Base-by-base conservation (phyloP, 2,888 invertebrate species). In the Cantharis flavilabris region DNA sequence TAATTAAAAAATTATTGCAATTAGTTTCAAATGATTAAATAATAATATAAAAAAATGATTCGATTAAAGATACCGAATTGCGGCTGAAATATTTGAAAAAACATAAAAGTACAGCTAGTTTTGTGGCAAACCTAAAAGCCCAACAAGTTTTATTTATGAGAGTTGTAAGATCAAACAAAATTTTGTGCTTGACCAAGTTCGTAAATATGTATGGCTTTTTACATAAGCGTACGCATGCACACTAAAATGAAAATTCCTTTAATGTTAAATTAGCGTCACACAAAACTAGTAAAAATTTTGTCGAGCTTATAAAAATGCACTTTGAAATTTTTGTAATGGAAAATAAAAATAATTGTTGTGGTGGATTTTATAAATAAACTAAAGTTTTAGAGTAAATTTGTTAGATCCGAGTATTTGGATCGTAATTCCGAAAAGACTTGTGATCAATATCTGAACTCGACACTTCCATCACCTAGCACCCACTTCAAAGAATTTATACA, bases 361-460 rank as follows among this genome's bases (percentile, higher is more conserved):
- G n/a, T 49, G 49, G n/a, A 9, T 49, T 49, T n/a, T 49, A 49
- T 49, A 49, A 49, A 49, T 49, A 49, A 49, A 49, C n/a, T 49
- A 49, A 49, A 49, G 14, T 73, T 70, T 49, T 63, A 30, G 63
- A 73, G 69, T 69, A 69, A 73, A 70, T 63, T 69, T 71, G 75
- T 70, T 75, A 65, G 65, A 75, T 75, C 75, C 70, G 33, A 62
- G 64, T 75, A 65, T 70, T 71, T 70, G 71, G 75, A 75, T 71
- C 70, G 64, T 49, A 70, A 64, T 71, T 71, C 71, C 70, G 71
- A 75, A 70, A 71, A 64, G 75, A 30, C 65, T 63, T 30, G 70
- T 65, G 64, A 75, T 75, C 75, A 75, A 75, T 75, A 75, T 75
- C 75, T 75, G 75, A 71, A 71, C 71, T 75, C 71, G 73, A 73